Evolutionary conservation across 2,113 vertebrate genomes (phyloP), one percentile per base, ranked within the genome.

Genomic region (Hippocampus mohnikei): DNA sequence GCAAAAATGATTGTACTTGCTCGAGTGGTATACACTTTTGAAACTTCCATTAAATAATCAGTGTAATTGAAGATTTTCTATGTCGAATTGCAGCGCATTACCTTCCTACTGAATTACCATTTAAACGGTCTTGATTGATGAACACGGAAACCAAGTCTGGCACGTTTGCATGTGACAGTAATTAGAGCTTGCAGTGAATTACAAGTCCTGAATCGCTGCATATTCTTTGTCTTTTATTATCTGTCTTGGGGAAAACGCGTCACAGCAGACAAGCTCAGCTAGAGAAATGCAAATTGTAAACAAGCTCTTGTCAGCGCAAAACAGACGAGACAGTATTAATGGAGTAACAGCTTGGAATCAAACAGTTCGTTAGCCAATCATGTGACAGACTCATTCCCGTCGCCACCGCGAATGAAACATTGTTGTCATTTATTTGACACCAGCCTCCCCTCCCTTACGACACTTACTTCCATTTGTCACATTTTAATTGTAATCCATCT

Each of bases 331-430:
- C 86, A 77, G 41, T 71, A 66, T 71, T 77, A 71, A 81, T 72
- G 59, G 70, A 87, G 78, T 82, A 86, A 78, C 87, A 83, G 84
- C 86, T 84, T 73, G 73, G 70, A 68, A 81, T 72, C 9, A 77
- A 81, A 82, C 60, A 75, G 41, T 83, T 86, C 67, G 66, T 62
- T 81, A 77, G 74, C 50, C 74, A 77, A 64, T 84, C 64, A 29
- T 67, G 75, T 70, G 73, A 74, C 75, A 77, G 25, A 9, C 74
- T 78, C 74, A 78, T 75, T 69, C 23, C 48, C 62, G 66, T 81
- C 72, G 69, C 23, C 71, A 56, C 60, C 56, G 75, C 66, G 68
- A 76, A 75, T 85, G 69, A 73, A 20, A 37, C 61, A 25, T 50
- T 50, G 65, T 60, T 56, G 12, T 75, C 27, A 69, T 69, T 63